Base-by-base conservation (phyloP, 2,888 invertebrate species). In the Spisula subtruncata region DNA sequence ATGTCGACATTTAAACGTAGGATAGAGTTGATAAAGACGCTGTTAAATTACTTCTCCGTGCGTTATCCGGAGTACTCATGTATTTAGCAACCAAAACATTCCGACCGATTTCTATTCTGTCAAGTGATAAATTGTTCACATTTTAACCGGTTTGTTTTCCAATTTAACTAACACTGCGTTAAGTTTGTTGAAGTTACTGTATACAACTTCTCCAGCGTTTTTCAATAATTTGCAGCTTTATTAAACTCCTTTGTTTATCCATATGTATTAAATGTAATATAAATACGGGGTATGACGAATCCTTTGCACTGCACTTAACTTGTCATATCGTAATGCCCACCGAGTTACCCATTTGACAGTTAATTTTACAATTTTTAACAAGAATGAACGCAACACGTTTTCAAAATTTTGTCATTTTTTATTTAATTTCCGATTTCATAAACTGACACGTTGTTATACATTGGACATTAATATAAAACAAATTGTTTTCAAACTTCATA, bases 81-180 rank as follows among this genome's bases (percentile, higher is more conserved):
- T 14, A 88, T 88, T 83, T 88, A 84, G 87, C 56, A 84, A 88
- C 87, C n/a, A 51, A 83, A 81, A 80, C 48, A 88, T 84, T 51
- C 54, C 79, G 46, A 46, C 80, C 84, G 80, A 88, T 88, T 79
- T 88, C 80, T 75, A 83, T 82, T 87, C 75, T 20, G 60, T 54
- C 18, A 79, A 66, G 54, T 88, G 83, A 88, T 88, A 88, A 88
- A 88, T 88, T 83, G 83, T 60, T 75, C 60, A 60, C 80, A 83
- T 79, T 88, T 79, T 32, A 35, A 56, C 51, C n/a, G 12, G 79
- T n/a, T 16, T 80, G 54, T 54, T 80, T 35, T 75, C 35, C 32
- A 32, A 85, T 75, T 75, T 84, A n/a, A 71, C 51, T 75, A 51
- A 48, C 48, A 10, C 46, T 20, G 32, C 2, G 56, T 80, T 82